Base-by-base conservation (phyloP, 2,888 invertebrate species). In the Athalia cordata region DNA sequence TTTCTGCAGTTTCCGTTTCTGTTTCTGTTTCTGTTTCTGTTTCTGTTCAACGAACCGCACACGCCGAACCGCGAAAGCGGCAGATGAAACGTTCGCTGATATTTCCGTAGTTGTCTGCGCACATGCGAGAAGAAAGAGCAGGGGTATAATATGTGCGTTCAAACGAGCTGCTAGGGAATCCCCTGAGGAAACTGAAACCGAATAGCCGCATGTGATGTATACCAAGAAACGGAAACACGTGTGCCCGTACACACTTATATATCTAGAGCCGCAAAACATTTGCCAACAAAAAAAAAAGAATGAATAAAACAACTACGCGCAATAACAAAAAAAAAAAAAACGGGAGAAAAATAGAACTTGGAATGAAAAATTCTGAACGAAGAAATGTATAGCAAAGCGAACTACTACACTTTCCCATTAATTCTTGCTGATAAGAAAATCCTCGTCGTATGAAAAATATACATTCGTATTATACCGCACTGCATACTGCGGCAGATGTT, bases 391-490 rank as follows among this genome's bases (percentile, higher is more conserved):
- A 29, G 29, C 3, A 4, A n/a, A 3, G n/a, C 29, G 29, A 29
- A 55, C 55, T 55, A 55, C 57, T 59, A 72, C 52, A 59, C 70
- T 72, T 72, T 72, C 9, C 70, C 70, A 72, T 72, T 72, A 72
- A 72, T 72, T 59, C 70, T 5, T 59, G 7, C 49, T 4, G 55
- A 55, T 55, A 52, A 9, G n/a, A 55, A 55, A 29, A 29, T 29
- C 29, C 6, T 7, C 3, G 5, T 7, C 55, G 55, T 6, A 55
- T 55, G 55, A 11, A 55, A 55, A 55, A 4, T 11, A 9, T n/a
- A n/a, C 55, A n/a, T 11, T 11, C 7, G n/a, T 11, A n/a, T 7
- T 11, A 9, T 3, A 55, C 11, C 55, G 9, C n/a, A n/a, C n/a
- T n/a, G 7, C n/a, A 55, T 55, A 55, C n/a, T 11, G 6, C 55